Evolutionary conservation across 2,797 vertebrate genomes (phyloP), one percentile per base, ranked within the genome.

Genomic region (Acipenser transmontanus): DNA sequence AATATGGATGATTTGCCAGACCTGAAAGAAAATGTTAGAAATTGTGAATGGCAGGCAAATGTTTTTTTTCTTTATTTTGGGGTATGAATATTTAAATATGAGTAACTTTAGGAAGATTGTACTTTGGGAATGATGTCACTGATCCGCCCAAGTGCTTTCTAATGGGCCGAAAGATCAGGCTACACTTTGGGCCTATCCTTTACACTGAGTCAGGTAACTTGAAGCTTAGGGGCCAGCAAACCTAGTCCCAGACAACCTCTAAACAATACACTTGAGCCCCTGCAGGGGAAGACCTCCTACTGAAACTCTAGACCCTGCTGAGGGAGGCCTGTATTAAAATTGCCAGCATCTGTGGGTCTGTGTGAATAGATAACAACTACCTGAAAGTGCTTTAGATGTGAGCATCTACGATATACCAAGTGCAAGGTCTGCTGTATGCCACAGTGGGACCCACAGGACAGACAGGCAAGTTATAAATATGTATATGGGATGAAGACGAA

Each of bases 181-280:
- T 57, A 4, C 54, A 57, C 54, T 57, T 57, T 57, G 12, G 59
- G n/a, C 13, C 34, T 61, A 56, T 59, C 60, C 66, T 66, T 13
- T 61, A 62, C 79, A 57, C 13, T 54, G 59, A 14, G 11, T 47
- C 66, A 47, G 59, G 77, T 68, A 76, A 81, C 66, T 66, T 62
- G 69, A 79, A 59, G 71, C 73, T 66, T 47, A 47, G 51, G 49
- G 66, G 13, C 62, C 56, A 56, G 59, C 57, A 56, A 71, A 76
- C 75, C 77, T 78, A 82, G 61, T 78, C 78, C 73, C 72, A 79
- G 74, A 74, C 79, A 68, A 76, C 76, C 17, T 69, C 70, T 67
- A n/a, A 57, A 57, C 54, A 57, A 57, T 57, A 57, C 14, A 13
- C 9, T 13, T 11, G 54, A 57, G 12, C 9, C 54, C 7, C 12